Percentiles rank a stretch among this genome's conserved stretches.
These are phyloP conservation scores for Mayetiola destructor DNA, from an alignment of 2,888 invertebrate genomes.

Conservation along the genomic window DNA sequence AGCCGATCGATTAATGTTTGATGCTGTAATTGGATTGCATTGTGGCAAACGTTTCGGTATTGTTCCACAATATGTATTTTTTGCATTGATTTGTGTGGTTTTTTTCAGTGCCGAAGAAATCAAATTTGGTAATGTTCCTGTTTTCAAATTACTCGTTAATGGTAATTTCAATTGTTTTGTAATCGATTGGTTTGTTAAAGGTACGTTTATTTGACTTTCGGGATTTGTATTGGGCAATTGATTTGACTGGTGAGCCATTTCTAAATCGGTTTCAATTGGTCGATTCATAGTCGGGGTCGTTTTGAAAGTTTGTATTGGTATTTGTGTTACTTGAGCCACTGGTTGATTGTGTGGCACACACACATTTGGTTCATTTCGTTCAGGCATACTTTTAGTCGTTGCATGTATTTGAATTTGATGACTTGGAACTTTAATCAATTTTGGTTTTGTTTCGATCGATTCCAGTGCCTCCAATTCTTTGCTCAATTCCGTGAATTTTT, in stretches of 20 bases:
- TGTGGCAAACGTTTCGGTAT: background rate
- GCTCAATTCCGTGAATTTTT: slow-evolving; percentile 40
- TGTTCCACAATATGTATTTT: slow-evolving; percentile 1
- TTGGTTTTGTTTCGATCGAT: background rate
- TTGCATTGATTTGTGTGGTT: background rate
- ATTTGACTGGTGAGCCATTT: background rate
- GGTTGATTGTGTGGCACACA: background rate
- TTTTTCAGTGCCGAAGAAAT: slow-evolving; percentile 1
- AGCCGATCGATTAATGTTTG: background rate
- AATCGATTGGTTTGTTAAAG: background rate
- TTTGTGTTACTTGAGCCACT: background rate
- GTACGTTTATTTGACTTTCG: background rate
- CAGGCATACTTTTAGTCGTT: background rate
- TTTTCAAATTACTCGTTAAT: background rate
- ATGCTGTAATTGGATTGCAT: background rate
- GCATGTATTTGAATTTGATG: slow-evolving; percentile 4
- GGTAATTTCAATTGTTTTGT: background rate
- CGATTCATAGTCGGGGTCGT: background rate
- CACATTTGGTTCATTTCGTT: background rate
- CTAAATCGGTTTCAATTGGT: background rate
- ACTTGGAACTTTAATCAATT: background rate
- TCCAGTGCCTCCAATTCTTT: slow-evolving; percentile 37
- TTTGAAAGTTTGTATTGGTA: background rate
- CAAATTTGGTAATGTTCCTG: background rate
- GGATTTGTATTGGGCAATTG: background rate